Conservation (phyloP, 2,113 vertebrate species). For the Oplegnathus fasciatus region DNA sequence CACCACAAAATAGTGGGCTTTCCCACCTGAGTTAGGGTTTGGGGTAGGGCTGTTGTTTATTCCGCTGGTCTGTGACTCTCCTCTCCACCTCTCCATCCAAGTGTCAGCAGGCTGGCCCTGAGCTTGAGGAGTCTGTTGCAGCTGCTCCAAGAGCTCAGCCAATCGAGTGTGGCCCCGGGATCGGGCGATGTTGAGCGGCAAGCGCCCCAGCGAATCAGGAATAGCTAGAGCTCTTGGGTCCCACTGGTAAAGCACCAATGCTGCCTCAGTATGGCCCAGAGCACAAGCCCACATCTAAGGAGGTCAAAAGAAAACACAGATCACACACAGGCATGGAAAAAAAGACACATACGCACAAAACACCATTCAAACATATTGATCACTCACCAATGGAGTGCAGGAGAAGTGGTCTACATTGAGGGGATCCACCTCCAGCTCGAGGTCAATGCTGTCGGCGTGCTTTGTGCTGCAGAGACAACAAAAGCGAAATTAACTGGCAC, state of each 20-base stretch:
- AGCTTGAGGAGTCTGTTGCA: slow-evolving; percentile 89
- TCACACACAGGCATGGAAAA: slow-evolving; percentile 12
- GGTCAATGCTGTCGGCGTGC: slow-evolving; percentile 96
- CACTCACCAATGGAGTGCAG: slow-evolving; percentile 95
- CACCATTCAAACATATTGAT: background rate
- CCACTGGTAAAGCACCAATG: slow-evolving; percentile 96
- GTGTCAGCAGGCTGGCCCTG: slow-evolving; percentile 84
- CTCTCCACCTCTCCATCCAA: slow-evolving; percentile 92
- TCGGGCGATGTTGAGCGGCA: slow-evolving; percentile 94
- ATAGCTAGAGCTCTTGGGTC: slow-evolving; percentile 95
- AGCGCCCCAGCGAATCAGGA: slow-evolving; percentile 94
- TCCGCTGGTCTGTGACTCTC: slow-evolving; percentile 85
- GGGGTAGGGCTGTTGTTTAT: slow-evolving; percentile 85
- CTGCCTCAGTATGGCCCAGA: slow-evolving; percentile 94
- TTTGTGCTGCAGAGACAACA: slow-evolving; percentile 88
- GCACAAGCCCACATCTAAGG: slow-evolving; percentile 98
- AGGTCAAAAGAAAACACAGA: slow-evolving; percentile 23
- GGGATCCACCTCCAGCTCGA: slow-evolving; percentile 97
- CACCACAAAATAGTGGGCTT: background rate
- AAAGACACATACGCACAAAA: background rate
- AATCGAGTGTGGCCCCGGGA: slow-evolving; percentile 95
- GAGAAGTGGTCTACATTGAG: slow-evolving; percentile 99
- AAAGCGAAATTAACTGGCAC: slow-evolving; percentile 17
- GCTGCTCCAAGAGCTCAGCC: slow-evolving; percentile 95
- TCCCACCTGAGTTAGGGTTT: slow-evolving; percentile 90